These are phyloP conservation scores for Antitype chi DNA, from an alignment of 2,888 invertebrate genomes.

Conservation along the genomic window DNA sequence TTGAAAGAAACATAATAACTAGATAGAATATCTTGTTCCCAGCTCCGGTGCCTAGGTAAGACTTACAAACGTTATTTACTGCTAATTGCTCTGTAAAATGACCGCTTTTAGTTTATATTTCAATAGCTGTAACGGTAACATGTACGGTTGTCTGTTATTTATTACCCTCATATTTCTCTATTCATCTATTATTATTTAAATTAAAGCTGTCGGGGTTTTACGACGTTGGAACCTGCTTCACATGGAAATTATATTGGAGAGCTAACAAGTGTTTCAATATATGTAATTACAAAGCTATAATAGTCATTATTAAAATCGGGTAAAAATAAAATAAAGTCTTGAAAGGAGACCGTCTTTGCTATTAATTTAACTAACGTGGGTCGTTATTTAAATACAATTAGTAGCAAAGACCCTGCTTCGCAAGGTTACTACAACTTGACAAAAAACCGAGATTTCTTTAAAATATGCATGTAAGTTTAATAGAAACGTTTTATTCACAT, in stretches of 20 bases:
- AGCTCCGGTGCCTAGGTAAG: slow-evolving; percentile 44
- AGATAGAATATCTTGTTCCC: slow-evolving; percentile 53
- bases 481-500: not conserved
- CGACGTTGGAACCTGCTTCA: slow-evolving; percentile 27
- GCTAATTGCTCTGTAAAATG: slow-evolving; percentile 66
- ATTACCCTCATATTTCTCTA: slow-evolving; percentile 60
- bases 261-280: slow-evolving; percentile 17
- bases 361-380: slow-evolving; percentile 2
- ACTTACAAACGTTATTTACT: slow-evolving; percentile 65
- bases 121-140: slow-evolving; percentile 63
- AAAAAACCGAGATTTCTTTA: no score
- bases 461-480: not conserved
- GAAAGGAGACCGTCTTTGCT: not conserved
- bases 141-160: slow-evolving; percentile 60
- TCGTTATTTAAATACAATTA: no score
- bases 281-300: slow-evolving; percentile 24
- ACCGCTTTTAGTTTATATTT: slow-evolving; percentile 61
- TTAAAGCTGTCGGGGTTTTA: slow-evolving; percentile 47
- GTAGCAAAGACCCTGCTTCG: not conserved
- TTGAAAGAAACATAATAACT: slow-evolving; percentile 50
- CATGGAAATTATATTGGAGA: slow-evolving; percentile 31
- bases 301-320: not conserved
- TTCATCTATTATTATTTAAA: slow-evolving; percentile 64
- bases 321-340: not conserved
- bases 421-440: not conserved